These are phyloP conservation scores for Antheraea pernyi DNA, from an alignment of 1,140 invertebrate species.

Conservation along the genomic window DNA sequence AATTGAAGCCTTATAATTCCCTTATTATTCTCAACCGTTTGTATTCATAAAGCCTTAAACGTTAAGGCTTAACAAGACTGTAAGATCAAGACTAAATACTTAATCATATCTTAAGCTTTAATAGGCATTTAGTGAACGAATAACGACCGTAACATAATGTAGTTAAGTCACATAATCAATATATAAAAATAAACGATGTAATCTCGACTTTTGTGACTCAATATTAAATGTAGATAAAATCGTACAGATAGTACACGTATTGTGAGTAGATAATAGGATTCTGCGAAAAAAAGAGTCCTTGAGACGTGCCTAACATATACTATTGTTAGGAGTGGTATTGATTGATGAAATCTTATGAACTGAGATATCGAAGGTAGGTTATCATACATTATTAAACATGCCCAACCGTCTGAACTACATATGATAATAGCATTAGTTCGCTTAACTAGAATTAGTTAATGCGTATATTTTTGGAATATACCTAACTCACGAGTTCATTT, in stretches of 20 bases:
- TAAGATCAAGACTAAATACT: background rate
- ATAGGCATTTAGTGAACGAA: no score
- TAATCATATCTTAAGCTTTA: background rate
- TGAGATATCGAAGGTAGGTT: background rate
- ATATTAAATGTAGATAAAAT: constrained; percentile 2
- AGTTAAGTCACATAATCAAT: background rate
- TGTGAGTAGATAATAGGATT: background rate
- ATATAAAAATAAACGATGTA: background rate
- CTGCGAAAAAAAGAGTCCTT: background rate
- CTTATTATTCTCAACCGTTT: background rate
- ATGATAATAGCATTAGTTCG: background rate
- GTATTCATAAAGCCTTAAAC: background rate
- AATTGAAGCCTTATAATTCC: background rate
- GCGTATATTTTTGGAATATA: no score
- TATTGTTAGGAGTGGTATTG: background rate
- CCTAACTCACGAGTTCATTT: no score
- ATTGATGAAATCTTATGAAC: background rate
- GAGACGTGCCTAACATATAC: background rate
- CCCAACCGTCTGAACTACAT: background rate
- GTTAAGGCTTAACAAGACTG: background rate
- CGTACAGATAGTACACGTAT: background rate
- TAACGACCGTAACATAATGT: no score
- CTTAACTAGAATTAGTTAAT: background rate
- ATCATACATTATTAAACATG: background rate
- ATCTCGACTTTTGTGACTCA: background rate